Evolutionary conservation across 1,140 invertebrate species (phyloP), one percentile per base, ranked within the genome.

Genomic region (Euglossa dilemma): DNA sequence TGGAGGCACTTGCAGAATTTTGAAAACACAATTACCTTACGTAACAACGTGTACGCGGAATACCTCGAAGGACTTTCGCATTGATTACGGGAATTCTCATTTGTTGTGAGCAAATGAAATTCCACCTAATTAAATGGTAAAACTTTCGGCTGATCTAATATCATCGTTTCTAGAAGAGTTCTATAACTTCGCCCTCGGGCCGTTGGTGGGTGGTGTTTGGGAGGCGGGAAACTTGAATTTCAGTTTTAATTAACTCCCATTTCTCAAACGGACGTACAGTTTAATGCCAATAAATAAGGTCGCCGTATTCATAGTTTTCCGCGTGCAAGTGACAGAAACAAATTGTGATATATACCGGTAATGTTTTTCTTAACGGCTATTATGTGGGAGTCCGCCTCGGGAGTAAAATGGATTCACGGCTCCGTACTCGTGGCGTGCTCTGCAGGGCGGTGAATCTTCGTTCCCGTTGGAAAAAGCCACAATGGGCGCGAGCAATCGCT

Each of bases 401-500:
- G 9, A 45, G 61, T 73, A 80, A 87, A 89, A 88, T 88, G 86
- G 80, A 88, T 87, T 85, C 69, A 61, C 75, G 36, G 74, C 72
- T 50, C 70, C 50, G 76, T 72, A 80, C 59, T 43, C 57, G 23
- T n/a, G 45, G 47, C 64, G 71, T 69, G 86, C 84, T 76, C 76
- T 74, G 75, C 57, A 74, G 71, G 67, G 76, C 78, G 80, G 67
- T 78, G 86, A 74, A 82, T 85, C 66, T 74, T 73, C 85, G 80
- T 87, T 88, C 79, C 79, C 88, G 69, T 63, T 86, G 75, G 83
- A 84, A 88, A 90, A 86, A 90, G 85, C 89, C 80, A 83, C 78
- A 89, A 90, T 87, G 83, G 79, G 78, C 73, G 80, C 80, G 84
- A 89, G 89, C 89, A 91, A 91, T 91, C 89, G 84, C 83, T 84